Conservation (phyloP, 2,888 invertebrate species). For the Standfussiana lucernea region DNA sequence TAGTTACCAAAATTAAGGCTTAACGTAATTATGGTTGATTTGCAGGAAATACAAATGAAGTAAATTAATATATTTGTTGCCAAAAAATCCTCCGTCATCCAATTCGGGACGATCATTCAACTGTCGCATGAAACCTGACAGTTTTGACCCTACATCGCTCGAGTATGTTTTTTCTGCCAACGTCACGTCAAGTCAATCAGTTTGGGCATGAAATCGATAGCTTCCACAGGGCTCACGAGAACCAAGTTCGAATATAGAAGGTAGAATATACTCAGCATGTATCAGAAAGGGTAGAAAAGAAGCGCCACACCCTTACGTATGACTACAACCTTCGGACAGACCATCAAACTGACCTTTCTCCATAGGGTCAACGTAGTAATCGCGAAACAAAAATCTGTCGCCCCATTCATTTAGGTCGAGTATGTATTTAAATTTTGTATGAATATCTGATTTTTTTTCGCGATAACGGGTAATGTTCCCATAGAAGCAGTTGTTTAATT, state of each 20-base stretch:
- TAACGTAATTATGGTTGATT: neutral
- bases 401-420: too few relatives aligned
- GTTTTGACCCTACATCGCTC: constrained; percentile 54
- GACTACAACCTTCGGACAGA: too few relatives aligned
- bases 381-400: neutral
- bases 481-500: neutral
- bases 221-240: constrained; percentile 58
- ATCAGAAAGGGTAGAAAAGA: neutral
- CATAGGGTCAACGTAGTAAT: neutral
- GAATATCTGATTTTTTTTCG: too few relatives aligned
- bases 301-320: too few relatives aligned
- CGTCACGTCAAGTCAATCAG: constrained; percentile 74
- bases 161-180: constrained; percentile 66
- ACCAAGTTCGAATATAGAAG: constrained; percentile 43
- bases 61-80: constrained; percentile 8
- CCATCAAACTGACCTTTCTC: neutral
- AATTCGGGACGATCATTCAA: constrained; percentile 46
- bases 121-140: constrained; percentile 57
- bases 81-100: constrained; percentile 15
- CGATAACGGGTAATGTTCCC: neutral
- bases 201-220: constrained; percentile 78
- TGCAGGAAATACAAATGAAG: neutral
- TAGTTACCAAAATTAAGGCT: neutral
- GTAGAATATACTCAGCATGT: constrained; percentile 11
- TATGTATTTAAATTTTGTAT: too few relatives aligned